These are phyloP conservation scores for Sus scrofa DNA, from an alignment of 2,113 vertebrate genomes.

Conservation along the genomic window DNA sequence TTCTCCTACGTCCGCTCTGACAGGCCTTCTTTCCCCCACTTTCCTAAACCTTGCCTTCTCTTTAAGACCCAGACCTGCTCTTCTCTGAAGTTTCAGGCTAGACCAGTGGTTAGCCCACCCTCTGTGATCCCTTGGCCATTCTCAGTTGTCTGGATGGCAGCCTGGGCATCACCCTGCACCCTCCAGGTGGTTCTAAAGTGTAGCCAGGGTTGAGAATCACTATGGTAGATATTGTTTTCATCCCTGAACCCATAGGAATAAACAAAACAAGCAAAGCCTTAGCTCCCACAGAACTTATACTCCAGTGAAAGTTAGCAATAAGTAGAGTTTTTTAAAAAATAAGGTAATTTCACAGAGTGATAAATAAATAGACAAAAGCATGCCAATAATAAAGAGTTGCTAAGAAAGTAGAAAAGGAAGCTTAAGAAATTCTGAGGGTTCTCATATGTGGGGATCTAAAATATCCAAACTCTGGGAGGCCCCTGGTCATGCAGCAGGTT, in stretches of 20 bases:
- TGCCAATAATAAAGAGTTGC: not conserved
- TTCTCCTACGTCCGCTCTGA: not conserved
- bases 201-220: not conserved
- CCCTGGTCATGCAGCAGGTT: not conserved
- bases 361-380: constrained; percentile 4
- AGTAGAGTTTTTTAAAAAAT: not conserved
- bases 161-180: not conserved
- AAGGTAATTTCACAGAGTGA: constrained; percentile 12
- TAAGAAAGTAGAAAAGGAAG: not conserved
- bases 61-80: not conserved
- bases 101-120: not conserved
- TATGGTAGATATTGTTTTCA: not conserved
- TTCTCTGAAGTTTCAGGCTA: not conserved
- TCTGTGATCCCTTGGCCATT: not conserved
- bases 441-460: not conserved
- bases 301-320: not conserved
- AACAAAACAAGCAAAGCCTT: not conserved
- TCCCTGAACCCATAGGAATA: not conserved
- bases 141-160: not conserved
- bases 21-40: not conserved
- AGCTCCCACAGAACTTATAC: not conserved
- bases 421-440: not conserved
- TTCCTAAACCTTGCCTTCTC: not conserved
- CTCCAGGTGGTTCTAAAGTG: not conserved
- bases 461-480: not conserved